Evolutionary conservation across 2,888 invertebrate species (phyloP).

Genomic region (Nudaria mundana): DNA sequence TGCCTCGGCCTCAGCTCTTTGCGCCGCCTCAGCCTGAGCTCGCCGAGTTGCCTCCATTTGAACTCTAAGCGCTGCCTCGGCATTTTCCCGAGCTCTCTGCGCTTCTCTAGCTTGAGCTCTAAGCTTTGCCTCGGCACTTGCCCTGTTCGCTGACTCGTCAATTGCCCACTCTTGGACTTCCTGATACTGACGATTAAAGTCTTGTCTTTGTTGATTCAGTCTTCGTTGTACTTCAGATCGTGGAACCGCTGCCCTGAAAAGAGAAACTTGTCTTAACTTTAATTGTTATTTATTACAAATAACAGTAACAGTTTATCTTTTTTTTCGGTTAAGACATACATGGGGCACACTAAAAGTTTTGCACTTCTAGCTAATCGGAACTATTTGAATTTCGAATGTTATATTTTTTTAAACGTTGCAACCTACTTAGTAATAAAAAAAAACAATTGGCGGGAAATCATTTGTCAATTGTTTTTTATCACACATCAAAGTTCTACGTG

Average conservation of each 20-base stretch:
- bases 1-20: background rate
- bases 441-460: too few relatives aligned
- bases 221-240: conserved; percentile 10
- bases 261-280: too few relatives aligned
- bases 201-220: conserved; percentile 15
- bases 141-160: too few relatives aligned
- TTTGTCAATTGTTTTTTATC: too few relatives aligned
- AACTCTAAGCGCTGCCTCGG: background rate
- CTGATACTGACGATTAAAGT: conserved; percentile 21
- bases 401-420: too few relatives aligned
- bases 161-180: conserved; percentile 7
- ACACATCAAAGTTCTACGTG: too few relatives aligned
- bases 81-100: background rate
- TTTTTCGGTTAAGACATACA: too few relatives aligned
- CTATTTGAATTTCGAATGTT: too few relatives aligned
- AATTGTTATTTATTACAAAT: too few relatives aligned
- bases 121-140: background rate
- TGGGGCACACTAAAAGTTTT: too few relatives aligned
- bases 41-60: background rate
- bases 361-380: too few relatives aligned
- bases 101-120: background rate
- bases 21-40: background rate
- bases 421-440: too few relatives aligned
- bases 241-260: conserved; percentile 14
- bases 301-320: background rate